Percentiles rank a stretch among this genome's conserved stretches.
phyloP scores from a whole-genome alignment of 1,140 invertebrate species.

The Microvelia longipes region DNA sequence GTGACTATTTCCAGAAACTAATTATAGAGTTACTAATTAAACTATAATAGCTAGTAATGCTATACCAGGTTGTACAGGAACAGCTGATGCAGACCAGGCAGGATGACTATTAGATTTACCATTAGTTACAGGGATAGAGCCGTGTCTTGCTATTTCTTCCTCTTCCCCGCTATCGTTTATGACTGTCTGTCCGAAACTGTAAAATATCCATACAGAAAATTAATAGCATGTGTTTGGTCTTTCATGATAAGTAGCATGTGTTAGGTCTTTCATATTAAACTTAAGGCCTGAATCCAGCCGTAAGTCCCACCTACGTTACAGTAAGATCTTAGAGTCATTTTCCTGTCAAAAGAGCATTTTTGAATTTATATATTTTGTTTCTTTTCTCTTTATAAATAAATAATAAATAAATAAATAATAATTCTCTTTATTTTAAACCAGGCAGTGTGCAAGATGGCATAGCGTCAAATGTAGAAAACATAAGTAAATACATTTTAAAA shows the following conservation, averaged over 20 bases:
- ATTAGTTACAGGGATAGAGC: background rate
- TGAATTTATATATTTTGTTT: background rate
- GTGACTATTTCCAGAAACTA: too few species aligned
- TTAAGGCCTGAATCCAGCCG: too few species aligned
- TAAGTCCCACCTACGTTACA: background rate
- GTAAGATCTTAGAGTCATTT: background rate
- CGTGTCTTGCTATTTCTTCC: background rate
- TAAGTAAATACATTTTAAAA: too few species aligned
- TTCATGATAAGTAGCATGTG: background rate
- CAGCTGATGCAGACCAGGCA: background rate
- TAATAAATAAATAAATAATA: too few species aligned
- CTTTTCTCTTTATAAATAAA: too few species aligned
- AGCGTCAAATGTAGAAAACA: too few species aligned
- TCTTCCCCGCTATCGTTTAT: background rate
- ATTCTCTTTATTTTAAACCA: too few species aligned
- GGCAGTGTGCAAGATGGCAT: too few species aligned
- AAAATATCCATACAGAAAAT: too few species aligned
- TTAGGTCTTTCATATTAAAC: too few species aligned
- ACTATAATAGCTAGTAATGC: background rate
- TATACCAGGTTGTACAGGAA: background rate
- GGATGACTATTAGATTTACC: background rate
- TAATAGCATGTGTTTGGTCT: background rate
- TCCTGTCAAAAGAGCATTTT: background rate
- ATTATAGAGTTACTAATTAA: too few species aligned
- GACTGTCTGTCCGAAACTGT: background rate